These are phyloP conservation scores for Burhinus oedicnemus DNA, from an alignment of 2,113 vertebrate species.

Conservation along the genomic window DNA sequence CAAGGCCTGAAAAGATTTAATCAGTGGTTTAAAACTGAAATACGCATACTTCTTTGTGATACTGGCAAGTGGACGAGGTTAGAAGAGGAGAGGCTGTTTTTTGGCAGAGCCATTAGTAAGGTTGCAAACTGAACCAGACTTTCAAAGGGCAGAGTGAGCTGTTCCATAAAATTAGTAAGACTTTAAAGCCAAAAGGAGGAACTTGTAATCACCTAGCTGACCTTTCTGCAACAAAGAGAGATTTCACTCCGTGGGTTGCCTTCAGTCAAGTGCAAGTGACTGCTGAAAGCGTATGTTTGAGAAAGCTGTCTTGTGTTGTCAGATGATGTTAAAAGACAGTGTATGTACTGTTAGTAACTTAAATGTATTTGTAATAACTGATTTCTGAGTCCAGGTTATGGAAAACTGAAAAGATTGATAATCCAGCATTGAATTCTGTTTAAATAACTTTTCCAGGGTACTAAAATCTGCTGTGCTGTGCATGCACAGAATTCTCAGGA, in stretches of 20 bases:
- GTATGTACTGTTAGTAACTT: not conserved
- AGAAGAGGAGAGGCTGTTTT: not conserved
- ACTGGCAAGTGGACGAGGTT: not conserved
- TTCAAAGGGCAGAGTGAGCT: not conserved
- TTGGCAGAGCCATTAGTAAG: not conserved
- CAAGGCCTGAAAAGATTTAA: not conserved
- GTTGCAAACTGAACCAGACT: not conserved
- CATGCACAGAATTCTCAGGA: not conserved
- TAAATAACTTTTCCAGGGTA: not conserved
- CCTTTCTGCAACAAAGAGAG: not conserved
- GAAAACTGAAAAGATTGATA: not conserved
- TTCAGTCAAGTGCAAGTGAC: not conserved
- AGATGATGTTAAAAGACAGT: not conserved
- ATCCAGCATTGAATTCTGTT: not conserved
- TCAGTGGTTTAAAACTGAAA: not conserved
- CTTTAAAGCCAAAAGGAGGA: not conserved
- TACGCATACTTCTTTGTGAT: rapidly evolving
- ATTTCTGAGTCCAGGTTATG: not conserved
- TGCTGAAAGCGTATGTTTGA: not conserved
- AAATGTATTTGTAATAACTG: not conserved
- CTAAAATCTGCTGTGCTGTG: not conserved
- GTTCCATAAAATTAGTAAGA: not conserved
- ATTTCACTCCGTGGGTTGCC: not conserved
- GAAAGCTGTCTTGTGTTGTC: not conserved
- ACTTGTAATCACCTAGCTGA: not conserved